A percentile compares a stretch with the other conserved stretches of the same genome.
phyloP scores from a whole-genome alignment of 1,140 invertebrate genomes.

The Argopecten irradians region DNA sequence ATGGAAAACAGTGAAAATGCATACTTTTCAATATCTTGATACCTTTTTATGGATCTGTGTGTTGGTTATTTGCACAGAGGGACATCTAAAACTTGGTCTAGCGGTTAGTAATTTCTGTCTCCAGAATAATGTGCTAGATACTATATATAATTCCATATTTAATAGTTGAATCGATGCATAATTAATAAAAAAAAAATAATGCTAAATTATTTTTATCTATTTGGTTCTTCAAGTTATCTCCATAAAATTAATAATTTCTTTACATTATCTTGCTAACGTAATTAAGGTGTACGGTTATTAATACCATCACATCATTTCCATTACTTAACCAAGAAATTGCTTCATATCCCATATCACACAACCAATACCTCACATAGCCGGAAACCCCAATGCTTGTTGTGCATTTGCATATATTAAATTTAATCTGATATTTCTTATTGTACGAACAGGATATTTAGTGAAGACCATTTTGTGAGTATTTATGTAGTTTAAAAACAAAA shows the following conservation, averaged over 20 bases:
- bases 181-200: too few relatives aligned
- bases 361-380: neutral
- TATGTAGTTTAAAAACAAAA: neutral
- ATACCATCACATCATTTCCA: neutral
- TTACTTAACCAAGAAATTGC: neutral
- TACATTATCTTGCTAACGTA: too few relatives aligned
- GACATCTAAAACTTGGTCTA: neutral
- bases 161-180: too few relatives aligned
- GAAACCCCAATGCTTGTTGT: neutral
- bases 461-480: conserved; percentile 9
- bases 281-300: neutral
- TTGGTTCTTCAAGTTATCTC: too few relatives aligned
- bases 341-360: neutral
- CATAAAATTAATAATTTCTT: too few relatives aligned
- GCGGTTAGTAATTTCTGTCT: neutral
- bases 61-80: neutral
- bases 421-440: neutral
- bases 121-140: too few relatives aligned
- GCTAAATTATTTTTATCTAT: too few relatives aligned
- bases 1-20: neutral
- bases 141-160: too few relatives aligned
- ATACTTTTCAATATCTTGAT: neutral
- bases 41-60: neutral
- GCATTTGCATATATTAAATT: neutral
- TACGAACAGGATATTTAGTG: neutral